Conservation (phyloP, 2,797 vertebrate species). For the Enteromius anoplus region DNA sequence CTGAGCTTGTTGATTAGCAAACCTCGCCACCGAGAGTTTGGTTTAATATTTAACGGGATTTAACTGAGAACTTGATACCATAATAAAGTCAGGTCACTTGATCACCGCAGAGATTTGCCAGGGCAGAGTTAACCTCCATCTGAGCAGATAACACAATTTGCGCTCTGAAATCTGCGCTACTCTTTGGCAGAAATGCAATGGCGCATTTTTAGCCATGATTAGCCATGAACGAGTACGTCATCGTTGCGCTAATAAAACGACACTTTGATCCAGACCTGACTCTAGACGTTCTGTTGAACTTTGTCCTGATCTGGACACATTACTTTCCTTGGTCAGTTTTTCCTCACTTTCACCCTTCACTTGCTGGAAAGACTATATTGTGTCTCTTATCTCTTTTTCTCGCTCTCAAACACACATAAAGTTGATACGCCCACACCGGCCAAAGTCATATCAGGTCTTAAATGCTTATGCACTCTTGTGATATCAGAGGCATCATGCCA, state of each 20-base stretch:
- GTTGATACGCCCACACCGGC: neutral
- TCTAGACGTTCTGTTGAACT: slow-evolving; percentile 1
- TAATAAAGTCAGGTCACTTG: slow-evolving; percentile 57
- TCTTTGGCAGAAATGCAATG: neutral
- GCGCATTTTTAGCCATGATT: neutral
- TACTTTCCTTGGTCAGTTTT: slow-evolving; percentile 3
- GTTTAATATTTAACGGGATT: slow-evolving; percentile 54
- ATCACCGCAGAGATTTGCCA: slow-evolving; percentile 43
- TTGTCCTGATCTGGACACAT: neutral
- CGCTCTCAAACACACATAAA: neutral
- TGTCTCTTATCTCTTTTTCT: slow-evolving; percentile 18
- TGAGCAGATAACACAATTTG: slow-evolving; percentile 34
- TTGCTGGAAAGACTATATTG: slow-evolving; percentile 34
- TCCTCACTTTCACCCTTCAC: neutral
- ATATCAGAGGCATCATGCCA: neutral
- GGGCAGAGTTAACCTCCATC: slow-evolving; percentile 6
- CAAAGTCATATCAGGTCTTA: slow-evolving; percentile 28
- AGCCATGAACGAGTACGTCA: neutral
- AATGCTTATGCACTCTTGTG: neutral
- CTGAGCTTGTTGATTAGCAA: slow-evolving; percentile 35
- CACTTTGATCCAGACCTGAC: neutral
- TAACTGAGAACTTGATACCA: slow-evolving; percentile 44
- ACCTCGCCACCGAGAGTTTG: neutral
- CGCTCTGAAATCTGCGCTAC: neutral
- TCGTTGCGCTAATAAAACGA: neutral